Evolutionary conservation across 2,888 invertebrate species (phyloP).

Genomic region (Diaprepes abbreviatus): DNA sequence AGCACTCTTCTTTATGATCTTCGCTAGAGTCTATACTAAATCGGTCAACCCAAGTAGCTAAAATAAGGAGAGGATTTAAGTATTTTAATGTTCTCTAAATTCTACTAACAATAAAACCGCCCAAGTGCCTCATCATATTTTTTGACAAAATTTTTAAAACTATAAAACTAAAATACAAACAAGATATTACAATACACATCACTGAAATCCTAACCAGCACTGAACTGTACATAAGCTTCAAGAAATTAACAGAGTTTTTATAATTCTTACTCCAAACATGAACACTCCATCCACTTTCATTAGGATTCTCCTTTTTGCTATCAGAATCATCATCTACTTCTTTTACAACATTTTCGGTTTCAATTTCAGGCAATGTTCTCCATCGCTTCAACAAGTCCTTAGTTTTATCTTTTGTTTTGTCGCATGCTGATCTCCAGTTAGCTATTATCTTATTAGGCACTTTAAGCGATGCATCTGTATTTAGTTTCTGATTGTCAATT

Average conservation of each 20-base stretch:
- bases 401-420: constrained; percentile 81
- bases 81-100: too few species aligned
- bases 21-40: constrained; percentile 76
- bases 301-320: constrained; percentile 63
- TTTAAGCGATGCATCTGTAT: constrained; percentile 69
- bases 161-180: too few species aligned
- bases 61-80: too few species aligned
- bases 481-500: constrained; percentile 60
- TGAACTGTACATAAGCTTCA: too few species aligned
- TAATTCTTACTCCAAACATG: constrained; percentile 80
- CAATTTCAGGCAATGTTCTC: constrained; percentile 76
- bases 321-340: constrained; percentile 63
- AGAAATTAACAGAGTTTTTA: too few species aligned
- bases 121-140: too few species aligned
- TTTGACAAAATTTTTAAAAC: too few species aligned
- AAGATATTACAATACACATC: too few species aligned
- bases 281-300: constrained; percentile 79
- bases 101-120: too few species aligned
- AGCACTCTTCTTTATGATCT: constrained; percentile 69
- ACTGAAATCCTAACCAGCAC: too few species aligned
- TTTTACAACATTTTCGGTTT: constrained; percentile 66
- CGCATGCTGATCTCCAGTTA: constrained; percentile 83
- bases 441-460: constrained; percentile 80
- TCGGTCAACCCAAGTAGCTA: constrained; percentile 83
- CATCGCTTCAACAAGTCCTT: constrained; percentile 80